Percentiles rank a stretch among this genome's conserved stretches.
phyloP scores from a whole-genome alignment of 2,888 invertebrate species.

The Luperina testacea region DNA sequence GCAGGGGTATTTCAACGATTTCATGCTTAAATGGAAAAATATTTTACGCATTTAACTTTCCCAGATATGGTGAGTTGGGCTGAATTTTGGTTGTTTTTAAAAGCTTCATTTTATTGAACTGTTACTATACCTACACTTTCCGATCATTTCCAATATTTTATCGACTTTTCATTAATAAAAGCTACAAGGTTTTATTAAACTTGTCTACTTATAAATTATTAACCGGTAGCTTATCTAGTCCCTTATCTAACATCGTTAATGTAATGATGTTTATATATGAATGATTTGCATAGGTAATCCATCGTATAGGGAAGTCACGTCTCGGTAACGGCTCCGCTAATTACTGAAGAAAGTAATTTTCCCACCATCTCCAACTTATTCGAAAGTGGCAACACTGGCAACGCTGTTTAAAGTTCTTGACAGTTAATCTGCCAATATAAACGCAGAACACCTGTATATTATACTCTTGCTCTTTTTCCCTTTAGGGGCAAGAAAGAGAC shows the following conservation, averaged over 20 bases:
- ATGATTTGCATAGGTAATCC: constrained; percentile 47
- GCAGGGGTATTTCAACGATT: constrained; percentile 10
- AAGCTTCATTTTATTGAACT: neutral
- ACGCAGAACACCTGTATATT: constrained; percentile 22
- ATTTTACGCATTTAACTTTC: neutral
- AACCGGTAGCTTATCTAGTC: neutral
- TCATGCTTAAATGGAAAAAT: constrained; percentile 14
- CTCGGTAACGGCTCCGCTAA: constrained; percentile 20
- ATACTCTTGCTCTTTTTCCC: constrained; percentile 19
- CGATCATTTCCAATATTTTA: neutral
- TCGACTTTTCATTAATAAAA: neutral
- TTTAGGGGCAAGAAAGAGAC: neutral
- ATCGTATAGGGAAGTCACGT: constrained; percentile 46
- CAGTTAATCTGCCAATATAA: constrained; percentile 51
- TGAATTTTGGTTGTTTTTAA: neutral
- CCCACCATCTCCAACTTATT: constrained; percentile 55
- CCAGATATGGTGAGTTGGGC: neutral
- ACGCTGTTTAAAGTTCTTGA: constrained; percentile 49
- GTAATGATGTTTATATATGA: constrained; percentile 22
- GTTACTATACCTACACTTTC: neutral
- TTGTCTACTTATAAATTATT: neutral
- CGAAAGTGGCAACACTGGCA: constrained; percentile 46
- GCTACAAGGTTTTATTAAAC: neutral
- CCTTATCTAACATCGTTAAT: constrained; percentile 7
- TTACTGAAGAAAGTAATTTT: constrained; percentile 55